A percentile compares a stretch with the other conserved stretches of the same genome.
Evolutionary conservation across 2,797 vertebrate genomes (phyloP).

Genomic region (Gymnodraco acuticeps): DNA sequence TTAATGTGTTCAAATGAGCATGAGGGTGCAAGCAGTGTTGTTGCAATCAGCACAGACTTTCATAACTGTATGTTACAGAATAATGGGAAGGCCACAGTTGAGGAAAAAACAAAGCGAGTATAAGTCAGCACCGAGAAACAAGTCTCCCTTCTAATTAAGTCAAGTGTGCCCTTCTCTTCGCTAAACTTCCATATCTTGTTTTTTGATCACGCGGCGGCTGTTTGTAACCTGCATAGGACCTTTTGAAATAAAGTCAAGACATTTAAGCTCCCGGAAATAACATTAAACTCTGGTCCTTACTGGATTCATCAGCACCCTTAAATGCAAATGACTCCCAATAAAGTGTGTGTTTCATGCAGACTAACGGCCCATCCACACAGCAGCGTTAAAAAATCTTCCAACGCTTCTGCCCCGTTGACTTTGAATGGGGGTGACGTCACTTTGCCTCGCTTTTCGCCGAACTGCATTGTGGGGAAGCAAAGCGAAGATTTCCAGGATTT

Average conservation of each 20-base stretch:
- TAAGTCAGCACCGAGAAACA: constrained; percentile 62
- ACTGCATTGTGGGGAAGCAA: too few species aligned
- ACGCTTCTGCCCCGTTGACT: too few species aligned
- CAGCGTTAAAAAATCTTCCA: too few species aligned
- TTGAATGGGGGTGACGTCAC: too few species aligned
- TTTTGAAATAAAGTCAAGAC: constrained; percentile 52
- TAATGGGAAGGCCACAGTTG: constrained; percentile 59
- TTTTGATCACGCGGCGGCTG: constrained; percentile 66
- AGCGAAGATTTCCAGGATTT: too few species aligned
- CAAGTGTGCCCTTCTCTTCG: constrained; percentile 72
- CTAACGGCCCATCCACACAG: too few species aligned
- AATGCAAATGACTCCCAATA: constrained; percentile 64
- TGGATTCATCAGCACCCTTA: constrained; percentile 58
- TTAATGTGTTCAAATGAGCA: constrained; percentile 71
- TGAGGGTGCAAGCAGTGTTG: constrained; percentile 59
- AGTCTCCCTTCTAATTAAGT: constrained; percentile 79
- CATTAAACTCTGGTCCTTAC: constrained; percentile 66
- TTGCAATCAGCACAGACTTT: constrained; percentile 73
- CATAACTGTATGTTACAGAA: constrained; percentile 66
- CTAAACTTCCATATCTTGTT: constrained; percentile 77
- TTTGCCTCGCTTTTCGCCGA: too few species aligned
- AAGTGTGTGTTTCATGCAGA: constrained; percentile 47
- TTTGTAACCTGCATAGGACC: constrained; percentile 59
- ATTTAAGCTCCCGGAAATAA: constrained; percentile 61
- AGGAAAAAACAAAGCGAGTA: constrained; percentile 66